Conservation (phyloP, 2,113 vertebrate genomes). For the Cairina moschata region DNA sequence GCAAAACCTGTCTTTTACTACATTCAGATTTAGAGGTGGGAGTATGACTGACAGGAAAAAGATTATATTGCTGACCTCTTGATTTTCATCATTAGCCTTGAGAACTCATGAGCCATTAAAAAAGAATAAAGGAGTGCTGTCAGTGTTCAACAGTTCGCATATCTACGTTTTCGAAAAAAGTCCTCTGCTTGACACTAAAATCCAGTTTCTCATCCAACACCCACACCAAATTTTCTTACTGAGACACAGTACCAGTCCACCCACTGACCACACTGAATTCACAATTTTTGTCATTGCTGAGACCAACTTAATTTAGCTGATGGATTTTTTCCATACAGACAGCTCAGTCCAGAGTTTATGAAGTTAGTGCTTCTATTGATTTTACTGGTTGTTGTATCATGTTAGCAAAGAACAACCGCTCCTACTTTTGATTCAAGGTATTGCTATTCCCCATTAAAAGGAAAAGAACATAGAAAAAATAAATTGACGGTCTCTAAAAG, state of each 20-base stretch:
- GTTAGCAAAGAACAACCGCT: neutral
- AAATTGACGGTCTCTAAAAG: neutral
- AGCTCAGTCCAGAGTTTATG: neutral
- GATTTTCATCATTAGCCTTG: slow-evolving; percentile 18
- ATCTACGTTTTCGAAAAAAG: neutral
- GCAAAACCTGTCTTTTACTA: neutral
- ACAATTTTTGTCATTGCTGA: neutral
- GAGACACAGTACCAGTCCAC: neutral
- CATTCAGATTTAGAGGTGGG: slow-evolving; percentile 13
- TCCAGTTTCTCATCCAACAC: neutral
- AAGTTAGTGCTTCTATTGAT: neutral
- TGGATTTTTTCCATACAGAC: neutral
- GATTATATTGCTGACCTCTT: slow-evolving; percentile 16
- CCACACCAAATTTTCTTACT: neutral
- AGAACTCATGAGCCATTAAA: neutral
- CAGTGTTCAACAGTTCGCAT: neutral
- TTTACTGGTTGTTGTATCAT: neutral
- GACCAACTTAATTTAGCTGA: neutral
- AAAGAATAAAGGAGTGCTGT: neutral
- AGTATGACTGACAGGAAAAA: slow-evolving; percentile 41
- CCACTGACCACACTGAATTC: neutral
- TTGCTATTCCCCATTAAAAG: neutral
- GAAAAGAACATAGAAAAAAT: neutral
- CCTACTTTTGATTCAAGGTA: neutral
- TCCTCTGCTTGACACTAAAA: slow-evolving; percentile 1